Percentiles rank a stretch among this genome's conserved stretches.
These are phyloP conservation scores for Lophius americanus DNA, from an alignment of 2,797 vertebrate genomes.

Conservation along the genomic window DNA sequence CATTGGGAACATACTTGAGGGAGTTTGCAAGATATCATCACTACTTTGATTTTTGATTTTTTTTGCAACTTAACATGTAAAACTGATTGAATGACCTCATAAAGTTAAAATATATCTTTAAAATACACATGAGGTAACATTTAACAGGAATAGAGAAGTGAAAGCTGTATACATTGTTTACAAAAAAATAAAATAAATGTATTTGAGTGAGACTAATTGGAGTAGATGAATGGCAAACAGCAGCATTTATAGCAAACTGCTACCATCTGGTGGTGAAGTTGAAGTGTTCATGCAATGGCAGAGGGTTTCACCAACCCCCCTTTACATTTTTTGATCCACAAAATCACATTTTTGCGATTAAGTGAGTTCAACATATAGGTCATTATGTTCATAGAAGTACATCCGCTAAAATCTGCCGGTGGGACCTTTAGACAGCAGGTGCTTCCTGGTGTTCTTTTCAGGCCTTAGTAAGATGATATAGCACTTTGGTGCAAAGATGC, in stretches of 20 bases:
- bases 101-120: not conserved
- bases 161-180: no score
- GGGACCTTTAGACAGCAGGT: conserved; percentile 66
- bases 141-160: not conserved
- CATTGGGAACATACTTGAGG: not conserved
- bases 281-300: not conserved
- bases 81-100: not conserved
- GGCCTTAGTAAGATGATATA: conserved; percentile 77
- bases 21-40: not conserved
- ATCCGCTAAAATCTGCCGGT: conserved; percentile 41
- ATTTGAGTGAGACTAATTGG: not conserved
- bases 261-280: conserved; percentile 65
- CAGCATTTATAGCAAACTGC: conserved; percentile 37
- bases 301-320: not conserved
- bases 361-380: not conserved
- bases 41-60: not conserved
- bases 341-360: not conserved
- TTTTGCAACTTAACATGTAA: not conserved
- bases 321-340: not conserved
- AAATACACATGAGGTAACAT: not conserved
- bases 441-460: conserved; percentile 75
- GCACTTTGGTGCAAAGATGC: conserved; percentile 82
- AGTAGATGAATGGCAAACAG: not conserved
- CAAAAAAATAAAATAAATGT: not conserved
- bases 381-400: not conserved